phyloP scores from a whole-genome alignment of 2,888 invertebrate species.

The Phrixothrix hirtus region DNA sequence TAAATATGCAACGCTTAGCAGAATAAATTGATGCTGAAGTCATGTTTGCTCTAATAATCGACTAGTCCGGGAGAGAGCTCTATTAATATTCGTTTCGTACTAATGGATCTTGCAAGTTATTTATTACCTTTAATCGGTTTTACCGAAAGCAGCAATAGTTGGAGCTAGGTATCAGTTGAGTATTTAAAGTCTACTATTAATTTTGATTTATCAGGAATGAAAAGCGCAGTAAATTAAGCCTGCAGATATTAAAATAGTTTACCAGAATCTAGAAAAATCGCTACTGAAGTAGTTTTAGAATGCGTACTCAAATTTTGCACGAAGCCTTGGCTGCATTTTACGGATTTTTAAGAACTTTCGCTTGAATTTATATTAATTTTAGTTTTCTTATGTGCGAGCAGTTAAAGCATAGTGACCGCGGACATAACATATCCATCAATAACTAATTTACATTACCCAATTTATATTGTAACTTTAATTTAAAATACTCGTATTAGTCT shows the following conservation, averaged over 20 bases:
- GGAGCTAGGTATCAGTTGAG: slow-evolving; percentile 15
- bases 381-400: no score
- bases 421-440: no score
- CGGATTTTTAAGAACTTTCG: no score
- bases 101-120: slow-evolving; percentile 52
- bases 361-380: no score
- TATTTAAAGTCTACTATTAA: slow-evolving; percentile 20
- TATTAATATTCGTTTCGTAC: slow-evolving; percentile 51
- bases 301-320: no score
- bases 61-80: slow-evolving; percentile 35
- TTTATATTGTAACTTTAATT: no score
- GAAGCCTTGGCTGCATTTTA: no score
- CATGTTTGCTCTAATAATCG: slow-evolving; percentile 34
- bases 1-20: slow-evolving; percentile 11
- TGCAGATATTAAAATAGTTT: slow-evolving; percentile 13
- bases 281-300: no score
- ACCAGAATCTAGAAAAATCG: no score
- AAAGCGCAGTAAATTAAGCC: slow-evolving; percentile 11
- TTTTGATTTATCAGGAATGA: slow-evolving; percentile 14
- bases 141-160: slow-evolving; percentile 22
- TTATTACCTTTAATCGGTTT: slow-evolving; percentile 46
- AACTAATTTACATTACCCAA: no score
- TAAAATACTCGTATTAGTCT: no score
- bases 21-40: slow-evolving; percentile 24
- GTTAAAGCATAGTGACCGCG: no score